These are phyloP conservation scores for Botrylloides violaceus DNA, from an alignment of 23 tunicate genomes.

Conservation along the genomic window DNA sequence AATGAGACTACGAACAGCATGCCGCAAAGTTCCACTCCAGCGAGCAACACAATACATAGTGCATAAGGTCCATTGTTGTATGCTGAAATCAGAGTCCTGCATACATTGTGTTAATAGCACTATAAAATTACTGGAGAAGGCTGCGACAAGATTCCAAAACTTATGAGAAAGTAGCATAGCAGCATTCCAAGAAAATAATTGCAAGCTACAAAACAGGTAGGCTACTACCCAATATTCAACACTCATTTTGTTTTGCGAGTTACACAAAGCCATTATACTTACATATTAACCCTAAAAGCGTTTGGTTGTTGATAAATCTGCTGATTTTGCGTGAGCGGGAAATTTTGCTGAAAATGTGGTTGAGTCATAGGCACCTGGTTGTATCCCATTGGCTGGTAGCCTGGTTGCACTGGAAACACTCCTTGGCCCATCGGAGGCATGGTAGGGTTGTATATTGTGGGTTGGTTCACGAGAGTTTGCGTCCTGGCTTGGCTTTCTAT, in stretches of 20 bases:
- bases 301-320: slow-evolving; percentile 11
- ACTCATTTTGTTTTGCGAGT: not conserved
- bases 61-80: too few relatives aligned
- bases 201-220: too few relatives aligned
- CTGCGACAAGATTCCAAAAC: too few relatives aligned
- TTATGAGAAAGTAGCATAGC: too few relatives aligned
- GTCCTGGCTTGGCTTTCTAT: slow-evolving; percentile 40
- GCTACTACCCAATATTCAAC: too few relatives aligned
- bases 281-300: slow-evolving; percentile 21
- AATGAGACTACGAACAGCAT: too few relatives aligned
- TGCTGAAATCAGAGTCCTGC: too few relatives aligned
- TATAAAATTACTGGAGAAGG: too few relatives aligned
- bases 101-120: too few relatives aligned
- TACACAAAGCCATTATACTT: not conserved
- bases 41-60: too few relatives aligned
- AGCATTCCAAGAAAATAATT: too few relatives aligned
- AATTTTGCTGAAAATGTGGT: not conserved
- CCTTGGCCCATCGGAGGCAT: not conserved
- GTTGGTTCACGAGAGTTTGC: not conserved
- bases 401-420: not conserved
- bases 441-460: slow-evolving; percentile 2
- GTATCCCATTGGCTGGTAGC: slow-evolving; percentile 13
- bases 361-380: not conserved
- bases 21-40: too few relatives aligned
- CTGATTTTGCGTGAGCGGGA: not conserved